Conservation (phyloP, 2,113 vertebrate species). For the Antechinus stuartii region DNA sequence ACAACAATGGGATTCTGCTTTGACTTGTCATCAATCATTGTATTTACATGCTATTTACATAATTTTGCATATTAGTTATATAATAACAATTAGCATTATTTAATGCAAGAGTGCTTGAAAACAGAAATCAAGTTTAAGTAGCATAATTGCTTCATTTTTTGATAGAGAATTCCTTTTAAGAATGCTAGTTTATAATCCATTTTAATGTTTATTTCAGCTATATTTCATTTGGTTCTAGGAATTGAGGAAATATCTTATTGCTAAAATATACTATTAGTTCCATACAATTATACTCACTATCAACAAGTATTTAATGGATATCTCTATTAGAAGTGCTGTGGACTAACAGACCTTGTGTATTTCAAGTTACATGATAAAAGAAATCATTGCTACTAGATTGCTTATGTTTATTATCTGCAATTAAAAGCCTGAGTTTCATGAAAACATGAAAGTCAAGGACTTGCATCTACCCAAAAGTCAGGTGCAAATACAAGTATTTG, state of each 20-base stretch:
- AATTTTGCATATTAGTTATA: conserved; percentile 51
- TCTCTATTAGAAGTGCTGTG: neutral
- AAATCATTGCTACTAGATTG: neutral
- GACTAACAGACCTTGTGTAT: neutral
- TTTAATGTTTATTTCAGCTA: conserved; percentile 2
- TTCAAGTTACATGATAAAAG: neutral
- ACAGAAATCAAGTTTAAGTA: conserved; percentile 19
- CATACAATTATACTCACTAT: neutral
- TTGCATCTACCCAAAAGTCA: neutral
- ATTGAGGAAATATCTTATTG: neutral
- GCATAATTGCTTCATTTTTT: neutral
- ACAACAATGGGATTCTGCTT: conserved; percentile 61
- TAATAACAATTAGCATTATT: conserved; percentile 51
- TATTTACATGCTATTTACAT: conserved; percentile 46
- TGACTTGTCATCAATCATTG: conserved; percentile 58
- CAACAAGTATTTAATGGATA: neutral
- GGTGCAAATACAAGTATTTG: neutral
- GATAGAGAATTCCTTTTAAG: neutral
- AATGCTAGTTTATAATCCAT: neutral
- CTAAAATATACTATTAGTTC: neutral
- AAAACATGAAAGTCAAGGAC: neutral
- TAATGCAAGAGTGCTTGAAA: conserved; percentile 45
- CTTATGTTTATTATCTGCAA: neutral
- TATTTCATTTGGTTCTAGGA: neutral
- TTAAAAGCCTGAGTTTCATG: neutral